Base-by-base conservation (phyloP, 1,140 invertebrate genomes). In the Lordiphosa mommai region DNA sequence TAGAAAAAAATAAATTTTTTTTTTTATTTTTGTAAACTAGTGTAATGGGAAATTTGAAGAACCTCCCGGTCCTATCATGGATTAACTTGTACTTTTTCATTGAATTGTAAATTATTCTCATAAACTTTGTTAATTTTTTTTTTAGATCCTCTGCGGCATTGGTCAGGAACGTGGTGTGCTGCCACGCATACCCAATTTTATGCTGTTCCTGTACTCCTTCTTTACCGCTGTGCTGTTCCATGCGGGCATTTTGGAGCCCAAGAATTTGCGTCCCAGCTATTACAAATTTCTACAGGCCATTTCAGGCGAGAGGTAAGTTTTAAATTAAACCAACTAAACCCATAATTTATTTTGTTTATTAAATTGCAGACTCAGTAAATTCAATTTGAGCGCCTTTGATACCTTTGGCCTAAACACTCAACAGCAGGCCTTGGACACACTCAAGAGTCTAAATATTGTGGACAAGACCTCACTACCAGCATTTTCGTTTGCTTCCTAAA, bases 221-320 rank as follows among this genome's bases (percentile, higher is more conserved):
- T 94, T 94, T 59, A 96, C 95, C 5, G 94, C 94, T 14, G 88
- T 95, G 67, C 90, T 96, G 9, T 96, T 97, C 79, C 95, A 96
- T 90, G 93, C 92, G 32, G 95, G 94, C 61, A 92, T 96, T 17
- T 60, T 96, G 47, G 95, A 96, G 85, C 95, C 95, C 8, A 92
- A 94, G 57, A 93, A 93, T 79, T 88, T 97, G 33, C 91, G 95
- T 72, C 90, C 93, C 7, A 95, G 94, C n/a, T 97, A 97, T 88
- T 96, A 93, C 92, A 95, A 94, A 82, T 97, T 96, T 88, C 89
- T 97, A 23, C 91, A 93, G 52, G 92, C 91, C 63, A 89, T 96
- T 27, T 96, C 95, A 4, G 94, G 94, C 32, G 92, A 93, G 89
- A 92, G 93, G 94, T 55, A 37, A 67, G 61, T n/a, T 16, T 6